Evolutionary conservation across 2,888 invertebrate genomes (phyloP), one percentile per base, ranked within the genome.

Genomic region (Acholoe squamosa): DNA sequence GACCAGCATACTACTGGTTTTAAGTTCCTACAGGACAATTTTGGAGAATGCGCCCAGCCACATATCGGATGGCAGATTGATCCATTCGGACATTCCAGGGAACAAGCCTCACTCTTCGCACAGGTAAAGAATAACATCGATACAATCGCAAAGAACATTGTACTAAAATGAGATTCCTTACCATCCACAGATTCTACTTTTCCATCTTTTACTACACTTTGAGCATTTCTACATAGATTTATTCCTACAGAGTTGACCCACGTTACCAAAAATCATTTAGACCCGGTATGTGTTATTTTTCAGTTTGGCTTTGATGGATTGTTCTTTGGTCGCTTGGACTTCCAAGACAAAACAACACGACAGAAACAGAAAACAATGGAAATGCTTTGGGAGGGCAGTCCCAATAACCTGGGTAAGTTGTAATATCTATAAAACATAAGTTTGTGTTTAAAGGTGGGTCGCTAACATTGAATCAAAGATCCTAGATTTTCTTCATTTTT

Each of bases 241-340:
- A 43, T 43, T 43, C 10, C 43, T 7, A n/a, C n/a, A n/a, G n/a
- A n/a, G n/a, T n/a, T n/a, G n/a, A n/a, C n/a, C n/a, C n/a, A n/a
- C n/a, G n/a, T n/a, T n/a, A n/a, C n/a, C n/a, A n/a, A n/a, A n/a
- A n/a, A n/a, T n/a, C n/a, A n/a, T n/a, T n/a, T n/a, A n/a, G n/a
- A n/a, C n/a, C n/a, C n/a, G n/a, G n/a, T n/a, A 43, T 43, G 43
- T 43, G 43, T 43, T 10, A 43, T 43, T 12, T 97, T 98, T 0
- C 97, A 97, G 95, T 97, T 99, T 97, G 98, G 98, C 92, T 99
- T 97, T 94, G 98, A 99, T 94, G 98, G 98, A 0, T 96, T 98
- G 92, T 97, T 98, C 94, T 97, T 99, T 91, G 98, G 98, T 0
- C 97, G 99, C 33, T 97, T 98, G 34, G 98, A 99, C 96, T 98